Base-by-base conservation (phyloP, 2,888 invertebrate genomes). In the Machimus atricapillus region DNA sequence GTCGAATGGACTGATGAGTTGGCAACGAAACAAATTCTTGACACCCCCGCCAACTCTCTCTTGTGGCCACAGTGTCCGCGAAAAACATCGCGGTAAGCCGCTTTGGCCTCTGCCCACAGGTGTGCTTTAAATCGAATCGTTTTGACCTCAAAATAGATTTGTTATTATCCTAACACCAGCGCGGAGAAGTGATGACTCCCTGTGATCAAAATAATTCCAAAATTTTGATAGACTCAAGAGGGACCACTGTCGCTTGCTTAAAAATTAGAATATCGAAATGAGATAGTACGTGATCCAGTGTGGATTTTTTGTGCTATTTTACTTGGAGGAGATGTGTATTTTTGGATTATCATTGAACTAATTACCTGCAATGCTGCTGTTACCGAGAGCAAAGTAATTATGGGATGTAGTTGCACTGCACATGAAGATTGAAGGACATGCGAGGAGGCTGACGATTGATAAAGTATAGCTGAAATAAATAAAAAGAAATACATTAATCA, bases 301-400 rank as follows among this genome's bases (percentile, higher is more conserved):
- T 12, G 16, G 31, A 77, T 23, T 58, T 19, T 76, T n/a, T 9
- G 46, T 31, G 56, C 14, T 52, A 52, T 6, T 31, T 31, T 7
- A 27, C 19, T 40, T 31, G 34, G 31, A 27, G 66, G 14, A 19
- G n/a, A n/a, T 31, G n/a, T 40, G 27, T 83, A 83, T 83, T 83
- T 83, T 83, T 83, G 66, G 83, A 83, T 34, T 73, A 83, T 40
- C 83, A 83, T 83, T 83, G 83, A 83, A 83, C 83, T 83, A 83
- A 12, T 66, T 83, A 83, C 23, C 27, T 66, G 27, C 66, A 66
- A 27, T 66, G 66, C 12, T 66, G 66, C 66, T 27, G 27, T 23
- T 66, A 27, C 9, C 12, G 27, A 14, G 23, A 16, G 14, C 12
- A 27, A 66, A 23, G 66, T 66, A 66, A 66, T 66, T 66, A 23